Evolutionary conservation across 1,140 invertebrate genomes (phyloP).

Genomic region (Heliothis subflexa): DNA sequence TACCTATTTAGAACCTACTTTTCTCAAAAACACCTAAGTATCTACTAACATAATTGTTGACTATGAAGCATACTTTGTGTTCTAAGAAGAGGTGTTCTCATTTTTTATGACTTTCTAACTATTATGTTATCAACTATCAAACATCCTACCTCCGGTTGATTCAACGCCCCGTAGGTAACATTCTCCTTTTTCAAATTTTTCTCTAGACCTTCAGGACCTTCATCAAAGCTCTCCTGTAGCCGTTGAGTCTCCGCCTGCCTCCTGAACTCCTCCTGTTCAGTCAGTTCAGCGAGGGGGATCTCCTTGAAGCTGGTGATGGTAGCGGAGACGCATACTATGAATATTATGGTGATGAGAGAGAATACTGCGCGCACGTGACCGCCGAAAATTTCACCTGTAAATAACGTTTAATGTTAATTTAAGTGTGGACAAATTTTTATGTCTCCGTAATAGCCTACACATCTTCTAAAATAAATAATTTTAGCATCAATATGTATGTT

Average conservation of each 20-base stretch:
- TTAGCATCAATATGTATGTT: neutral
- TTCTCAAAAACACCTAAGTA: too few relatives aligned
- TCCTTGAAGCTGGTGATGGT: slow-evolving; percentile 96
- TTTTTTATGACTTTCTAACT: too few relatives aligned
- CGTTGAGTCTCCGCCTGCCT: slow-evolving; percentile 64
- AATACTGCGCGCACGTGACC: slow-evolving; percentile 97
- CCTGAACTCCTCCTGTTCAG: slow-evolving; percentile 74
- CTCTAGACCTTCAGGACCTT: slow-evolving; percentile 59
- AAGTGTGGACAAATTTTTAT: neutral
- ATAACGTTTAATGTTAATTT: neutral
- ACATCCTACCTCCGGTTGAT: slow-evolving; percentile 65
- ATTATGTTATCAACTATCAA: neutral
- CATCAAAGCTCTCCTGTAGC: slow-evolving; percentile 69
- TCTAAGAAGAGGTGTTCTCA: too few relatives aligned
- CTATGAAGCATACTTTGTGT: too few relatives aligned
- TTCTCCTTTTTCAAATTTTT: slow-evolving; percentile 70
- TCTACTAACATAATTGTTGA: too few relatives aligned
- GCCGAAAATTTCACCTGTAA: slow-evolving; percentile 90
- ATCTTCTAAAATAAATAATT: too few relatives aligned
- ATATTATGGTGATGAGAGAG: slow-evolving; percentile 94
- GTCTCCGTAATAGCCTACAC: too few relatives aligned
- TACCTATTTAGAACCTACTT: too few relatives aligned
- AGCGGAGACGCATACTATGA: slow-evolving; percentile 92
- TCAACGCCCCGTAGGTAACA: slow-evolving; percentile 72
- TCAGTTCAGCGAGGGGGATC: slow-evolving; percentile 90